A percentile compares a stretch with the other conserved stretches of the same genome.
Evolutionary conservation across 2,888 invertebrate genomes (phyloP).

Genomic region (Caenorhabditis auriculariae): DNA sequence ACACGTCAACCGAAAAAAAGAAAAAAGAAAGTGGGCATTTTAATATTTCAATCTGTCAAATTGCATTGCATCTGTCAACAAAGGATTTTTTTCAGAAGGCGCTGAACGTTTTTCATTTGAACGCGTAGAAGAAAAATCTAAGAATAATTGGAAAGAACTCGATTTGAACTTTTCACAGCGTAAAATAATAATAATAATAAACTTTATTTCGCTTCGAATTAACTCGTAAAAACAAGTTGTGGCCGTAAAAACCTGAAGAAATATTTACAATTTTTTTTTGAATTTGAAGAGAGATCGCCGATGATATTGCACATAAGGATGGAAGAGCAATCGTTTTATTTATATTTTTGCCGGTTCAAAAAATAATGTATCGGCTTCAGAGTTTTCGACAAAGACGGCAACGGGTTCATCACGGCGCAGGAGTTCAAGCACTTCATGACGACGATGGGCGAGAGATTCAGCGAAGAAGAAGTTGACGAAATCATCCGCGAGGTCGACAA

Average conservation of each 20-base stretch:
- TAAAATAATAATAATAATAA: too few relatives aligned
- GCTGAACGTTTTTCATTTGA: background rate
- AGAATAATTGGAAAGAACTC: too few relatives aligned
- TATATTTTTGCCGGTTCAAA: background rate
- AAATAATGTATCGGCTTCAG: conserved; percentile 32
- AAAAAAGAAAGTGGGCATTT: background rate
- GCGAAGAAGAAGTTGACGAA: conserved; percentile 64
- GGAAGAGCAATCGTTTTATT: background rate
- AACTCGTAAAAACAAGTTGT: too few relatives aligned
- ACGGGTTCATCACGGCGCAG: conserved; percentile 63
- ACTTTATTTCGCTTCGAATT: too few relatives aligned
- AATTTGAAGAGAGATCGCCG: background rate
- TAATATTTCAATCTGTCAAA: background rate
- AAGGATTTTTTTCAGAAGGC: background rate
- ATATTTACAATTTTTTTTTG: too few relatives aligned
- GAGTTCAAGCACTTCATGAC: conserved; percentile 64
- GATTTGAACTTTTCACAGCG: too few relatives aligned
- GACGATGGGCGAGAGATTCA: conserved; percentile 58
- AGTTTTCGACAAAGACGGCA: conserved; percentile 63
- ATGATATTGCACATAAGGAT: background rate
- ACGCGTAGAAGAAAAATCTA: too few relatives aligned
- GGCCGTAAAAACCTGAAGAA: background rate
- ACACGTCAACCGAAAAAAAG: background rate
- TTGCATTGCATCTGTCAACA: background rate
- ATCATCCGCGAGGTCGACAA: conserved; percentile 63